Evolutionary conservation across 2,113 vertebrate species (phyloP), one percentile per base, ranked within the genome.

Genomic region (Orthonyx spaldingii): DNA sequence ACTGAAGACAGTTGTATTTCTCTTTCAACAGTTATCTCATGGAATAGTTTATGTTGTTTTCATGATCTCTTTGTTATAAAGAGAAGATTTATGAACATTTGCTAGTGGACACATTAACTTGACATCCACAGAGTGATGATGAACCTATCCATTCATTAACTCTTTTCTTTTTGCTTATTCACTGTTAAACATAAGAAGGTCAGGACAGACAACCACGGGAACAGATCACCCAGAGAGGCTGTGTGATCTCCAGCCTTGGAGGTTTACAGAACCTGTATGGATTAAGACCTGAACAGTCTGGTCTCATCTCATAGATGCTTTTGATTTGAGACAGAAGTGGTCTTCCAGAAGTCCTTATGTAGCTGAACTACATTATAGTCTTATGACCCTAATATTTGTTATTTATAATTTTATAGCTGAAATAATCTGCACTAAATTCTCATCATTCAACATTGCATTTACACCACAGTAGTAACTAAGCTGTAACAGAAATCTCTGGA

Each of bases 211-310:
- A 84, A 13, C 3, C 42, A 59, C 2, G 4, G 33, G 26, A 91
- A 64, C 2, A 68, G 56, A 55, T 37, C 59, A 8, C 11, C 35
- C n/a, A 37, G 47, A 53, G 37, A 47, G 9, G 6, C 8, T 70
- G 9, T 30, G 22, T 0, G 0, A 1, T 59, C 26, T 77, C 26
- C 42, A 66, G 1, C 3, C 14, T 52, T 65, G 47, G 20, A 65
- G 10, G 5, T 46, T 81, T 89, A 70, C 30, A 87, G 66, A 84
- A 55, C 12, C 7, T 3, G 0, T 16, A 18, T 23, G 21, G 22
- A 49, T 81, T 47, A 84, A 89, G 68, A 22, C 16, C 33, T 9
- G 2, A 60, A 46, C 9, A 35, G 35, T 32, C 18, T 75, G 21
- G 4, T 85, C 35, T 61, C 44, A 49, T 61, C 11, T 61, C 68